Percentiles rank a stretch among this genome's conserved stretches.
These are phyloP conservation scores for Iselma pallidipennis DNA, from an alignment of 2,888 invertebrate species.

Conservation along the genomic window DNA sequence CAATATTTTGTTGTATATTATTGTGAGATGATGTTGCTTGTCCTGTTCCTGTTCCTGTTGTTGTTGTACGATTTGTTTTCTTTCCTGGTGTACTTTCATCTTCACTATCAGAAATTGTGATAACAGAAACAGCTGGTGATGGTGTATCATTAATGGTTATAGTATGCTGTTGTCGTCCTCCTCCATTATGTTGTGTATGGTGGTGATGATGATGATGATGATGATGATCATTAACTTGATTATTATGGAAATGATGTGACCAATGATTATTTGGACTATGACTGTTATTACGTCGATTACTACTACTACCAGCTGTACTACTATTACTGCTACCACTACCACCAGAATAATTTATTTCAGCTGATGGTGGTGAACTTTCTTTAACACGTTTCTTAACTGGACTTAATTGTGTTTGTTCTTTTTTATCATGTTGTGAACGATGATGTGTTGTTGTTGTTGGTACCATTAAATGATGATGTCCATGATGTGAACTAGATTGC, in stretches of 20 bases:
- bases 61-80: conserved; percentile 28
- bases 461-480: conserved; percentile 52
- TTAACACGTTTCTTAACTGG: conserved; percentile 97
- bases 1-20: conserved; percentile 30
- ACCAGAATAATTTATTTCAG: conserved; percentile 45
- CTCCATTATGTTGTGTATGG: conserved; percentile 44
- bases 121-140: conserved; percentile 92
- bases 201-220: conserved; percentile 53
- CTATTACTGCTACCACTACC: conserved; percentile 12
- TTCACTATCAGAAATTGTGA: conserved; percentile 94
- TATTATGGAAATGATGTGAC: conserved; percentile 52
- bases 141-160: conserved; percentile 96
- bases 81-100: conserved; percentile 70
- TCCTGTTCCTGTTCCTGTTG: not conserved
- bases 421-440: conserved; percentile 68
- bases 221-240: conserved; percentile 46
- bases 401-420: conserved; percentile 87
- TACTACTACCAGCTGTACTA: not conserved
- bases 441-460: conserved; percentile 49
- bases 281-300: conserved; percentile 49
- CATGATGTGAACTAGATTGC: conserved; percentile 60
- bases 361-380: conserved; percentile 87
- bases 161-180: conserved; percentile 79
- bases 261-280: conserved; percentile 50
- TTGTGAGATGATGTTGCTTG: conserved; percentile 11